Base-by-base conservation (phyloP, 2,113 vertebrate genomes). In the Rattus rattus region DNA sequence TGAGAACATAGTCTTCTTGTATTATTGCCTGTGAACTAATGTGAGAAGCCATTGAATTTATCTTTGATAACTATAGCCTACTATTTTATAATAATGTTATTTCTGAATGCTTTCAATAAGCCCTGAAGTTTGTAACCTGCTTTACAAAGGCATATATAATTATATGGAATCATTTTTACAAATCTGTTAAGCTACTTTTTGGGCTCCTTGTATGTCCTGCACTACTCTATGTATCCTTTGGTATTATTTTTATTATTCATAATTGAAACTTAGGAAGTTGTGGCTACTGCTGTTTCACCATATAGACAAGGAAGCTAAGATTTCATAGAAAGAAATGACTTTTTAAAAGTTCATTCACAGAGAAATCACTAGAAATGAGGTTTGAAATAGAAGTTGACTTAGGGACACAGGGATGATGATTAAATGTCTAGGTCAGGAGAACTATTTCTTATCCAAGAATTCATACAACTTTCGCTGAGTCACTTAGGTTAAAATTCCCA, bases 21-120 rank as follows among this genome's bases (percentile, higher is more conserved):
- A 90, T 63, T 70, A 67, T 19, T 88, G 12, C 56, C n/a, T 91
- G 76, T 80, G 56, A 67, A 56, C 73, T 80, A 75, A 56, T 88
- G 77, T 92, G 85, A n/a, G 5, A 88, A 91, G 90, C 95, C 59
- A 92, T 76, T 94, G 75, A 79, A 56, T 87, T 93, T 93, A 28
- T 72, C 43, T 92, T 96, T 94, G 77, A 52, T 2, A 92, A 77
- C 5, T 88, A 47, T 83, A 96, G 10, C 16, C 4, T 76, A 7
- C 6, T 20, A 13, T n/a, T 88, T 96, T 85, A 72, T 75, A 91
- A 88, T 59, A 87, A 75, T 94, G 12, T 5, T 16, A 76, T 47
- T 92, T 80, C 26, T 36, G 43, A 91, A 52, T 43, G 75, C 63
- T 94, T 95, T 63, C 13, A 20, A 47, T 63, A 36, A 94, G 52